Evolutionary conservation across 2,113 vertebrate genomes (phyloP).

Genomic region (Takifugu bimaculatus): DNA sequence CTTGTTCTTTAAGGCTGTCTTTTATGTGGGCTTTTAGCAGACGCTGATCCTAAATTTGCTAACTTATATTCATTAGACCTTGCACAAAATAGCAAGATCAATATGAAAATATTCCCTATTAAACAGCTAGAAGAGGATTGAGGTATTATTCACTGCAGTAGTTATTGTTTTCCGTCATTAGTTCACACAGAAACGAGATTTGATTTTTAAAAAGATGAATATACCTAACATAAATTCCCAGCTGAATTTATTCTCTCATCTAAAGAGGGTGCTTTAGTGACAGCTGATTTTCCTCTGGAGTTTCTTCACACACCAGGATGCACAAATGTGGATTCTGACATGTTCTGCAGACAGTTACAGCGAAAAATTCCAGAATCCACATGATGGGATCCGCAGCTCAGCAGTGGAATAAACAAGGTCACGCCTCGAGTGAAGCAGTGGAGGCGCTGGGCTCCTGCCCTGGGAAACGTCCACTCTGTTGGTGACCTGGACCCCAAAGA

Average conservation of each 20-base stretch:
- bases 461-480: conserved; percentile 51
- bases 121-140: no score
- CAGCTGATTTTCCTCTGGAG: neutral
- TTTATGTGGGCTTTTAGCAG: no score
- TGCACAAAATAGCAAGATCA: neutral
- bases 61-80: conserved; percentile 8
- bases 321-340: neutral
- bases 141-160: no score
- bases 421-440: conserved; percentile 21
- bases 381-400: conserved; percentile 21
- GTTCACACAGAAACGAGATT: no score
- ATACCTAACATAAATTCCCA: no score
- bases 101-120: neutral
- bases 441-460: conserved; percentile 37
- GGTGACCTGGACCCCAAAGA: conserved; percentile 42
- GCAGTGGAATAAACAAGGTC: conserved; percentile 32
- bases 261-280: neutral
- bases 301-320: neutral
- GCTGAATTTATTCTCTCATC: no score
- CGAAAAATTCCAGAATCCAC: conserved; percentile 3
- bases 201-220: no score
- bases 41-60: neutral
- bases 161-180: no score
- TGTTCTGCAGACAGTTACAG: neutral
- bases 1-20: no score